phyloP scores from a whole-genome alignment of 1,140 invertebrate genomes.

The Sycophila sp. region DNA sequence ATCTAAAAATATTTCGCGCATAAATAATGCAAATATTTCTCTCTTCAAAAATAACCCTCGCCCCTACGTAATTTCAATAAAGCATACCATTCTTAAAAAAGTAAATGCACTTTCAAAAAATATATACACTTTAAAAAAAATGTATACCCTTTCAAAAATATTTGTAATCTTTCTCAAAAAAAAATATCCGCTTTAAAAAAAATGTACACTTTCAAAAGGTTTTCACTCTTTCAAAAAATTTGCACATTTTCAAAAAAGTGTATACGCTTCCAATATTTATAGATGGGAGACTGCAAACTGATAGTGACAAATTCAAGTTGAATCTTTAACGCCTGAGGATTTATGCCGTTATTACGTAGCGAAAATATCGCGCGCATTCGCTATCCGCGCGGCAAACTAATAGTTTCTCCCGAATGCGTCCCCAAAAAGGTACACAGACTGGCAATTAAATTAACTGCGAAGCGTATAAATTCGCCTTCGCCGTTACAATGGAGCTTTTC shows the following conservation, averaged over 20 bases:
- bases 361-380: background rate
- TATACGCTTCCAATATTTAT: background rate
- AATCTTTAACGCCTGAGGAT: background rate
- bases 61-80: too few species aligned
- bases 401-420: background rate
- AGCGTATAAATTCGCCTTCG: background rate
- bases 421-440: background rate
- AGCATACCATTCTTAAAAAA: too few species aligned
- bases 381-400: background rate
- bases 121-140: too few species aligned
- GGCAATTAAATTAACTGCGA: conserved; percentile 17
- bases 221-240: too few species aligned
- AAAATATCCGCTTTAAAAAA: too few species aligned
- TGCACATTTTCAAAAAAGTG: background rate
- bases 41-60: too few species aligned
- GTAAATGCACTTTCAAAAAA: too few species aligned
- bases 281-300: background rate
- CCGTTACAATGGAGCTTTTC: too few species aligned
- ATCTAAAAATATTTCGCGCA: conserved; percentile 2
- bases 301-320: conserved; percentile 18
- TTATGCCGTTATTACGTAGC: conserved; percentile 1
- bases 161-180: too few species aligned
- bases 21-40: background rate
- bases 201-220: too few species aligned
- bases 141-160: too few species aligned